phyloP scores from a whole-genome alignment of 1,140 invertebrate genomes.

The Chlorops oryzae region DNA sequence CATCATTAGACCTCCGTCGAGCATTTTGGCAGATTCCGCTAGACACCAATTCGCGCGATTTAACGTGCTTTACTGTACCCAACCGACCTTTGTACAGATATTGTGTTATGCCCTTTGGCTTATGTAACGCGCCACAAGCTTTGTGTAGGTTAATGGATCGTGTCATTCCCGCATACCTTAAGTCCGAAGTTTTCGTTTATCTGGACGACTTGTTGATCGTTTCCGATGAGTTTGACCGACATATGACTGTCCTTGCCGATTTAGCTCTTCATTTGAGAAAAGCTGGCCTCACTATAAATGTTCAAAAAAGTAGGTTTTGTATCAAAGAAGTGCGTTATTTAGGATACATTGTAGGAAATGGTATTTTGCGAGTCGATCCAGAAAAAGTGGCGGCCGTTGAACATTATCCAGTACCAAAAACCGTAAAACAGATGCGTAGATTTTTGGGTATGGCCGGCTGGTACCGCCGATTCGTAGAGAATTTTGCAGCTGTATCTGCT shows the following conservation, averaged over 20 bases:
- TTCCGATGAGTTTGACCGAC: slow-evolving; percentile 37
- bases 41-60: slow-evolving; percentile 18
- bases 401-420: slow-evolving; percentile 16
- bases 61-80: slow-evolving; percentile 44
- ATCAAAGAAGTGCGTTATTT: slow-evolving; percentile 26
- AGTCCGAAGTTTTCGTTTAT: slow-evolving; percentile 13
- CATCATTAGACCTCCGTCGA: slow-evolving; percentile 1
- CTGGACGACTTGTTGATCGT: slow-evolving; percentile 40
- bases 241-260: slow-evolving; percentile 24
- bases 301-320: slow-evolving; percentile 47
- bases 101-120: slow-evolving; percentile 23
- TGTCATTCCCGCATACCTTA: slow-evolving; percentile 2
- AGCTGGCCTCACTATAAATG: slow-evolving; percentile 48
- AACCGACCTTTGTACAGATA: slow-evolving; percentile 26
- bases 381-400: slow-evolving; percentile 12
- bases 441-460: slow-evolving; percentile 34
- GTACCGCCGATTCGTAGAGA: slow-evolving; percentile 40
- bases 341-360: slow-evolving; percentile 18
- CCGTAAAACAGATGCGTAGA: slow-evolving; percentile 12
- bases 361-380: slow-evolving; percentile 13
- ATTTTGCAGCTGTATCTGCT: slow-evolving; percentile 29
- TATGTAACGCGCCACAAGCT: slow-evolving; percentile 10
- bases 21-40: slow-evolving; percentile 27
- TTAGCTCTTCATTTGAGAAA: slow-evolving; percentile 19
- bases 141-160: slow-evolving; percentile 10